Conservation (phyloP, 2,797 vertebrate genomes). For the Urophycis tenuis region DNA sequence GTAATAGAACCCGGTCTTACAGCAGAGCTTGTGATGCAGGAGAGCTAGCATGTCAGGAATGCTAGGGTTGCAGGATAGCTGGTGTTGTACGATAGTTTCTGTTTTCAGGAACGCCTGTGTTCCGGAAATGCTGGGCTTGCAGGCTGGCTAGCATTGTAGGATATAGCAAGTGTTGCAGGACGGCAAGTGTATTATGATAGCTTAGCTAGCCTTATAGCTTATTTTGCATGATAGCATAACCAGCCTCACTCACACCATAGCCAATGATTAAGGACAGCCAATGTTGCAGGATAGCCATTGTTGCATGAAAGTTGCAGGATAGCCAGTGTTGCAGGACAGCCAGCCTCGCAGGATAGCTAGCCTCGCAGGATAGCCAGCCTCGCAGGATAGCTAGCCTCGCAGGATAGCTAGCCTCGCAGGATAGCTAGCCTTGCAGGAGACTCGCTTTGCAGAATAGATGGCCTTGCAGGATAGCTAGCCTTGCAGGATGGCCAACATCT, state of each 20-base stretch:
- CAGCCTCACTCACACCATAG: background rate
- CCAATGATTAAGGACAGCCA: background rate
- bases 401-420: background rate
- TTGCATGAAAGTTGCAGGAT: background rate
- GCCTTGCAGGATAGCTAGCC: conserved; percentile 12
- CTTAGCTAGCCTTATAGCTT: background rate
- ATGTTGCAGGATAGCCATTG: background rate
- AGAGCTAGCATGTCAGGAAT: background rate
- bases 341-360: background rate
- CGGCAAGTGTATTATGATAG: background rate
- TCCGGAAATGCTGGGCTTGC: too few relatives aligned
- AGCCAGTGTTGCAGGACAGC: background rate
- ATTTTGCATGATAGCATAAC: background rate
- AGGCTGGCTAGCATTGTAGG: too few relatives aligned
- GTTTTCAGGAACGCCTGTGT: background rate
- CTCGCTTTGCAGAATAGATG: too few relatives aligned
- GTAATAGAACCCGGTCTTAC: conserved; percentile 27
- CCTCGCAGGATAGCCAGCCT: background rate
- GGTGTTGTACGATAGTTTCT: background rate
- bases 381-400: background rate
- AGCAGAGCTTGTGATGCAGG: background rate
- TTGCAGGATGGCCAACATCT: conserved; percentile 9
- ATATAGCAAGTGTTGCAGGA: background rate
- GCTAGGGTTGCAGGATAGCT: background rate
- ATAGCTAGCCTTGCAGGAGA: conserved; percentile 16